Base-by-base conservation (phyloP, 2,797 vertebrate species). In the Aplochiton taeniatus region DNA sequence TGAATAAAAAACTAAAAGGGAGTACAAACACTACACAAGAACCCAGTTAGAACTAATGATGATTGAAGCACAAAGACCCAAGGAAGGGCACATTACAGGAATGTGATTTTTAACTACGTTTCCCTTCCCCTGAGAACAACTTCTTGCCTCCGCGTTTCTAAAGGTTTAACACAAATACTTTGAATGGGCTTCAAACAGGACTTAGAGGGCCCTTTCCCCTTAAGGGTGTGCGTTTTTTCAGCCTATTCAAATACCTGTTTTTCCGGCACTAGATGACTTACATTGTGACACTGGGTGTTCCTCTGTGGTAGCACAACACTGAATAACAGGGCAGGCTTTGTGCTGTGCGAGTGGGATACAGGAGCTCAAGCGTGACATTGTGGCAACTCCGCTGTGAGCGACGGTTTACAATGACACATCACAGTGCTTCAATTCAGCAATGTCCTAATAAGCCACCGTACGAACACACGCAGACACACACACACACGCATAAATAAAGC, bases 401-500 rank as follows among this genome's bases (percentile, higher is more conserved):
- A n/a, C 63, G 47, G 9, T 59, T 48, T 63, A 48, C 53, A 66
- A 31, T 62, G 66, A 53, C 43, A 55, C 0, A 54, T 49, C 70
- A 62, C 20, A 47, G 52, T 17, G 66, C 41, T 62, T 59, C 55
- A 45, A 58, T 44, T 74, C 19, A 60, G 64, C 62, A 70, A 51
- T 20, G 10, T 69, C 50, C 48, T 12, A 0, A 49, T 13, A 52
- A 12, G 8, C 9, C 17, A 1, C 43, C 59, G 72, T 31, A 63
- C 53, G 48, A 52, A 1, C 13, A 19, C 8, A 58, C 53, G 66
- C 12, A 31, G 17, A 45, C 41, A 16, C 18, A 43, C n/a, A 42
- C 9, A 11, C 47, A 19, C 13, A 13, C 52, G 14, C 47, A 11
- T 14, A 42, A 8, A 16, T 31, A 57, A 20, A 18, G 20, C 31